These are phyloP conservation scores for Steinernema hermaphroditum DNA, from an alignment of 2,888 invertebrate genomes.

Conservation along the genomic window DNA sequence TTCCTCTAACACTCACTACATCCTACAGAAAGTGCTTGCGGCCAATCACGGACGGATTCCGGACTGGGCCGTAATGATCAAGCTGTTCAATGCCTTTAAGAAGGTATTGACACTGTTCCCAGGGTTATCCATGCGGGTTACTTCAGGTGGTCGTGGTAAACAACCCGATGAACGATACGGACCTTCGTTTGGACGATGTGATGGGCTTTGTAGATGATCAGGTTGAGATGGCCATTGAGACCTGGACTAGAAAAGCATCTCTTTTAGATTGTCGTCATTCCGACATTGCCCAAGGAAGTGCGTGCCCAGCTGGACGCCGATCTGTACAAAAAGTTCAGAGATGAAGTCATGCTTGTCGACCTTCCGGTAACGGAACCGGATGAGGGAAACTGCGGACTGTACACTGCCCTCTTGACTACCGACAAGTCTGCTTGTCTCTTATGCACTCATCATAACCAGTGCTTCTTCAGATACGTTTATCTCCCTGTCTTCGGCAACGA, in stretches of 20 bases:
- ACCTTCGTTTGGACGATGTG: constrained; percentile 46
- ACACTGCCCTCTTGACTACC: constrained; percentile 47
- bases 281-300: constrained; percentile 36
- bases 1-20: too few species aligned
- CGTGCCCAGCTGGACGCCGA: constrained; percentile 35
- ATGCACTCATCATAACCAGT: not conserved
- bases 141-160: constrained; percentile 38
- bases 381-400: constrained; percentile 50
- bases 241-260: not conserved
- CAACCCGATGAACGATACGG: constrained; percentile 38
- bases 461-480: constrained; percentile 44
- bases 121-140: not conserved
- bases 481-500: constrained; percentile 57
- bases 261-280: constrained; percentile 40
- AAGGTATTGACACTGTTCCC: constrained; percentile 36
- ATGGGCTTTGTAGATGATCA: constrained; percentile 47
- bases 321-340: constrained; percentile 41
- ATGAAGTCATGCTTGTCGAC: constrained; percentile 48
- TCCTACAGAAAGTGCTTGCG: constrained; percentile 39
- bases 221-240: constrained; percentile 26
- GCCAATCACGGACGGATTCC: constrained; percentile 41
- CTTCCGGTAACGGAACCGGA: constrained; percentile 40
- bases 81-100: constrained; percentile 49
- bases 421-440: constrained; percentile 40
- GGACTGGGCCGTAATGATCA: constrained; percentile 51